These are phyloP conservation scores for Lithophane leautieri DNA, from an alignment of 2,888 invertebrate genomes.

Conservation along the genomic window DNA sequence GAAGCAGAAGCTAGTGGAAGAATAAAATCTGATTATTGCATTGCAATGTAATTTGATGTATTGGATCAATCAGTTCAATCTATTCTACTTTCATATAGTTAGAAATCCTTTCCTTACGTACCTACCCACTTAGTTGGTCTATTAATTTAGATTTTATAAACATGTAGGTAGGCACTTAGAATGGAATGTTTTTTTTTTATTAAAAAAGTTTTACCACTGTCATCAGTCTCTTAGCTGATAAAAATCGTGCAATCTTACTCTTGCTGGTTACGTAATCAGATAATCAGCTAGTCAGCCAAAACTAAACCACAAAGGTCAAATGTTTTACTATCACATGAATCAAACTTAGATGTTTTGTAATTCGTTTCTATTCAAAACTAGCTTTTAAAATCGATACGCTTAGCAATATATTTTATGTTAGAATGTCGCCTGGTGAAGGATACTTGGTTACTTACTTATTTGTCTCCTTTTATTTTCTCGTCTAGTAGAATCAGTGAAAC, in stretches of 20 bases:
- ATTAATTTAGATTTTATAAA: no score
- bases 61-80: neutral
- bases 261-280: conserved; percentile 14
- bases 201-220: neutral
- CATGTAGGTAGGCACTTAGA: no score
- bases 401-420: neutral
- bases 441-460: neutral
- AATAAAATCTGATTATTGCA: neutral
- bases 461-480: neutral
- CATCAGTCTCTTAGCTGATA: neutral
- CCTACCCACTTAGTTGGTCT: no score
- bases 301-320: conserved; percentile 15
- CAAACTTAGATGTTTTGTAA: neutral
- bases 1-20: neutral
- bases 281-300: conserved; percentile 11
- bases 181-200: neutral
- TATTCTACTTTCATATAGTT: neutral
- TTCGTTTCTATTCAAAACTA: neutral
- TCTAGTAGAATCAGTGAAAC: neutral
- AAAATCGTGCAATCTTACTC: neutral
- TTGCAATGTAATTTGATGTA: no score
- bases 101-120: no score
- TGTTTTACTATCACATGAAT: neutral
- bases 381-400: conserved; percentile 8
- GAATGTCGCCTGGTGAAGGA: neutral